phyloP scores from a whole-genome alignment of 2,888 invertebrate species.

The Ennomos fuscantarius region DNA sequence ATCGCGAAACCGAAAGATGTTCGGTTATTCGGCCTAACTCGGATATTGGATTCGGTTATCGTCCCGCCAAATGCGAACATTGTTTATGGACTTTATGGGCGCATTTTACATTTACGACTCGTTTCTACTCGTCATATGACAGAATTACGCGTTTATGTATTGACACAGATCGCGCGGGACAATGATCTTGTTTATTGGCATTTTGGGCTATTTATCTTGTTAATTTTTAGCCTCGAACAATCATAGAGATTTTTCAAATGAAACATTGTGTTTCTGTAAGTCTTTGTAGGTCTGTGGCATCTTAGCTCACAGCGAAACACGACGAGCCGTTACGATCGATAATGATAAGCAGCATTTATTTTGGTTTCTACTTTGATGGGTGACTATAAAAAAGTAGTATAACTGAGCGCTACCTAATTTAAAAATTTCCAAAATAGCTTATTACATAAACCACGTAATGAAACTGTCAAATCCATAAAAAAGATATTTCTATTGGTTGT shows the following conservation, averaged over 20 bases:
- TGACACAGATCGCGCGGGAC: slow-evolving; percentile 9
- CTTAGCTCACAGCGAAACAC: too few species aligned
- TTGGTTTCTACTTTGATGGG: too few species aligned
- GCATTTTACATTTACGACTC: slow-evolving; percentile 42
- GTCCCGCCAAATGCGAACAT: slow-evolving; percentile 33
- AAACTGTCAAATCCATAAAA: too few species aligned
- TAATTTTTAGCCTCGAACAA: slow-evolving; percentile 1
- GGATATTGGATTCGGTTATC: slow-evolving; percentile 41
- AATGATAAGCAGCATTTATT: too few species aligned
- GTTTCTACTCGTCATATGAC: slow-evolving; percentile 30
- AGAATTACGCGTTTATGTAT: slow-evolving; percentile 25
- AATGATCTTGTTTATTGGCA: slow-evolving; percentile 18
- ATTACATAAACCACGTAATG: too few species aligned
- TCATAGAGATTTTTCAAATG: too few species aligned
- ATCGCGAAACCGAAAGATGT: slow-evolving; percentile 35
- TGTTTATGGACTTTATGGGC: slow-evolving; percentile 34
- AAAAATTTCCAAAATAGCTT: too few species aligned
- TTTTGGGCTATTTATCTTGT: slow-evolving; percentile 3
- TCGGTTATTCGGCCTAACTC: slow-evolving; percentile 30
- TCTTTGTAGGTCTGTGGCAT: too few species aligned
- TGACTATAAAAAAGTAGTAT: too few species aligned
- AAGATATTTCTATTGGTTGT: too few species aligned
- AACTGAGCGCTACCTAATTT: too few species aligned
- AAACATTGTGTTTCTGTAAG: neutral
- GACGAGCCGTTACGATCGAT: too few species aligned